phyloP scores from a whole-genome alignment of 2,888 invertebrate species.

The Desoria tigrina region DNA sequence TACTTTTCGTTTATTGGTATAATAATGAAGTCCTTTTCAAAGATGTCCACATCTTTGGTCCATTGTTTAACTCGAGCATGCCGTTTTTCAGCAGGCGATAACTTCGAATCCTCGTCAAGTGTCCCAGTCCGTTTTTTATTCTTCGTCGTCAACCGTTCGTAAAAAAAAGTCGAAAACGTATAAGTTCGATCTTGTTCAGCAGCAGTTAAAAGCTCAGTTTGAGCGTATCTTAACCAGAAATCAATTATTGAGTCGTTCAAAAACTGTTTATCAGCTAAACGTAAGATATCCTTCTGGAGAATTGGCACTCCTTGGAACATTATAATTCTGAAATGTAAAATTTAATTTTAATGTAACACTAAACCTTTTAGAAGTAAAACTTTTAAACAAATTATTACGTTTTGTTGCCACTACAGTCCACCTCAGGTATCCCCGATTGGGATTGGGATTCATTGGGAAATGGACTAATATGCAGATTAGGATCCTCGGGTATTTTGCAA shows the following conservation, averaged over 20 bases:
- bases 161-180: constrained; percentile 95
- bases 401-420: constrained; percentile 39
- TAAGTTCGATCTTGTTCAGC: constrained; percentile 79
- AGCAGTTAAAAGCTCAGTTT: constrained; percentile 61
- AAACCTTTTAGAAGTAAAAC: no score
- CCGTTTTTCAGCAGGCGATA: constrained; percentile 76
- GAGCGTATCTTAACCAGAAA: constrained; percentile 81
- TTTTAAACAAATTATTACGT: no score
- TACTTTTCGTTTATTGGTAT: constrained; percentile 96
- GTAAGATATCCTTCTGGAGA: constrained; percentile 83
- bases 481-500: background rate
- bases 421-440: no score
- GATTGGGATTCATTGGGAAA: no score
- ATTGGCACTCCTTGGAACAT: constrained; percentile 62
- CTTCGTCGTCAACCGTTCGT: constrained; percentile 84
- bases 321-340: constrained; percentile 50
- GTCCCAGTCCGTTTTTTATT: constrained; percentile 57
- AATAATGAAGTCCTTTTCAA: constrained; percentile 92
- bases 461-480: no score
- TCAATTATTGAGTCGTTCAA: constrained; percentile 97
- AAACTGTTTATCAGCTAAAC: constrained; percentile 88
- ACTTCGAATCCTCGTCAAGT: constrained; percentile 65
- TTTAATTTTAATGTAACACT: no score
- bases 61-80: constrained; percentile 90
- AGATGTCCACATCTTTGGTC: constrained; percentile 95